phyloP scores from a whole-genome alignment of 2,113 vertebrate genomes.

The Apaloderma vittatum region DNA sequence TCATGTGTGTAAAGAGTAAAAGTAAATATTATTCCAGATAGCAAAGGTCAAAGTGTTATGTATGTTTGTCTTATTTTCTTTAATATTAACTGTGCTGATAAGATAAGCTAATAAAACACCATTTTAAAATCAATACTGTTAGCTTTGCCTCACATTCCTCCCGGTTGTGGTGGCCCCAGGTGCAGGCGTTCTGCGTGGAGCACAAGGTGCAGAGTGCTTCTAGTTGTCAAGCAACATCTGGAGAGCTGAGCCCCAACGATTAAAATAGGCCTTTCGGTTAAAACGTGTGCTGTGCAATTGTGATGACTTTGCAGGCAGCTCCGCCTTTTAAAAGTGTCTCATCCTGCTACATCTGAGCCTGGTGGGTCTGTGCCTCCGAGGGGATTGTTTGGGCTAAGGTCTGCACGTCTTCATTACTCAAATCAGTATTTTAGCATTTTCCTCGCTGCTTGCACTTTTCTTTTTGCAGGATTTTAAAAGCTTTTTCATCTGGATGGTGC shows the following conservation, averaged over 20 bases:
- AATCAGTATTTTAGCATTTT: background rate
- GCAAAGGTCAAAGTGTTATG: conserved; percentile 56
- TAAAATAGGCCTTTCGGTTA: background rate
- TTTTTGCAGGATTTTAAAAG: background rate
- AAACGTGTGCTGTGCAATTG: background rate
- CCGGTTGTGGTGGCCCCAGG: background rate
- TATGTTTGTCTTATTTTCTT: conserved; percentile 60
- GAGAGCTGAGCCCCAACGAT: background rate
- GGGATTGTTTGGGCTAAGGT: rapidly evolving
- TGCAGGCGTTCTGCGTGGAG: background rate
- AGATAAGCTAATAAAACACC: conserved; percentile 69
- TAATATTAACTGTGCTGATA: conserved; percentile 67
- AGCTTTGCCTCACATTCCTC: conserved; percentile 41
- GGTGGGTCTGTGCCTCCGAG: rapidly evolving
- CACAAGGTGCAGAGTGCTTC: background rate
- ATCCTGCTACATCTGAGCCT: background rate
- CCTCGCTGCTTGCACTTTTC: background rate
- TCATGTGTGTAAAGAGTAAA: conserved; percentile 45
- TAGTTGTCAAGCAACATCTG: background rate
- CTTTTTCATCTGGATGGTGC: background rate
- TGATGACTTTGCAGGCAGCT: background rate
- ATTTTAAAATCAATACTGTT: conserved; percentile 62
- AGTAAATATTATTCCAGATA: conserved; percentile 69
- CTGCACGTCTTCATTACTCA: background rate
- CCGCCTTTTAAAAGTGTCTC: background rate